Evolutionary conservation across 2,113 vertebrate genomes (phyloP), one percentile per base, ranked within the genome.

Genomic region (Syngnathus typhle): DNA sequence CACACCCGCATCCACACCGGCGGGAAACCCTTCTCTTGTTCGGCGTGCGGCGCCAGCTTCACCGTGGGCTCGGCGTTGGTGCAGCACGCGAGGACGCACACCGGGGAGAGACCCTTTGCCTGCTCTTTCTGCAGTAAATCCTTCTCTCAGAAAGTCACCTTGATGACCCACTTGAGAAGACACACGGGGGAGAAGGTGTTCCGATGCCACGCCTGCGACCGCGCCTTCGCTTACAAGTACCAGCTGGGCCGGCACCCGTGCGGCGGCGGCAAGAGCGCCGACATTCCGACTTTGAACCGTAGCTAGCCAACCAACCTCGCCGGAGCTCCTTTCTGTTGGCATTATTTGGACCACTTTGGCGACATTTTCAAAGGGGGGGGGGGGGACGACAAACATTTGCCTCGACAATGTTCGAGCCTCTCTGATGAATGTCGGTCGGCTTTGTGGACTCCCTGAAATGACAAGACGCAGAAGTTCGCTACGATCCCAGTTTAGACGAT

Each of bases 91-190:
- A n/a, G 23, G 37, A 21, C 60, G 39, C 60, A 62, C 60, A 21
- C 52, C n/a, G 52, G 52, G 12, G 52, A 55, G 21, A 55, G 21
- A 55, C 52, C 52, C 10, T 55, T 55, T 21, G 18, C 19, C 18
- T 62, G 60, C 36, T 62, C 60, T 4, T 11, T 39, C 7, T 65
- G 63, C 19, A 23, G 43, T 23, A 65, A 65, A 65, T 18, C n/a
- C 32, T 65, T 65, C 47, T 36, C 16, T 9, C 13, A 27, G 32
- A n/a, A 65, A 11, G 9, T 36, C 7, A 60, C 15, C 19, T 7
- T 60, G 32, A 37, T 3, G 16, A 36, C 32, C 15, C 59, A 60
- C 59, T 10, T 51, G 19, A 9, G 49, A n/a, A 51, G 49, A 10
- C 49, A 51, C 49, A 51, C 49, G 49, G 49, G 49, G 7, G 49